A percentile compares a stretch with the other conserved stretches of the same genome.
phyloP scores from a whole-genome alignment of 2,888 invertebrate genomes.

The Thera britannica region DNA sequence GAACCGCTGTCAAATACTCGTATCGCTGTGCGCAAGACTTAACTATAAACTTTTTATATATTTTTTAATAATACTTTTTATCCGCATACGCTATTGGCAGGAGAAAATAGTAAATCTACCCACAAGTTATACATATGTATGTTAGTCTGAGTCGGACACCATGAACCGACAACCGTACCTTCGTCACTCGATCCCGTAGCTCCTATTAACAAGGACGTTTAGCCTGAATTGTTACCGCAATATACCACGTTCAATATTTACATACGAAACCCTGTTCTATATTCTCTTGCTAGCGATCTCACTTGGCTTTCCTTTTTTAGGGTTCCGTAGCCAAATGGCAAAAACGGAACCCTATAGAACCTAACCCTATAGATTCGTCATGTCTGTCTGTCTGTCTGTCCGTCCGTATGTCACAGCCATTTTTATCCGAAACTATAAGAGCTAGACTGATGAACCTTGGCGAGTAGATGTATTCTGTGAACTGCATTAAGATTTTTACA shows the following conservation, averaged over 20 bases:
- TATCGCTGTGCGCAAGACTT: no score
- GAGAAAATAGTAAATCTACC: neutral
- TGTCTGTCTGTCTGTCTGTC: no score
- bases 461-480: no score
- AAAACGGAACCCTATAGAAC: no score
- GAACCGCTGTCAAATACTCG: no score
- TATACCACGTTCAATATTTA: conserved; percentile 53
- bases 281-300: conserved; percentile 38
- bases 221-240: conserved; percentile 49
- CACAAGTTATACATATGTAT: conserved; percentile 2
- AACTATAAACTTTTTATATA: no score
- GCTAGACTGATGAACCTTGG: no score
- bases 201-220: conserved; percentile 58
- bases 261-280: conserved; percentile 45
- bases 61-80: neutral
- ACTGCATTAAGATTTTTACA: no score
- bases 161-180: conserved; percentile 42
- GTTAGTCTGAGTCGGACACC: conserved; percentile 23
- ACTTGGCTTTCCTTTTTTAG: conserved; percentile 4
- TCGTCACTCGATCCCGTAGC: conserved; percentile 47
- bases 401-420: no score
- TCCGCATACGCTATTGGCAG: neutral
- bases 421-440: no score
- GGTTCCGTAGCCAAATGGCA: no score
- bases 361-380: no score